phyloP scores from a whole-genome alignment of 2,888 invertebrate species.

The Molorchus minor region DNA sequence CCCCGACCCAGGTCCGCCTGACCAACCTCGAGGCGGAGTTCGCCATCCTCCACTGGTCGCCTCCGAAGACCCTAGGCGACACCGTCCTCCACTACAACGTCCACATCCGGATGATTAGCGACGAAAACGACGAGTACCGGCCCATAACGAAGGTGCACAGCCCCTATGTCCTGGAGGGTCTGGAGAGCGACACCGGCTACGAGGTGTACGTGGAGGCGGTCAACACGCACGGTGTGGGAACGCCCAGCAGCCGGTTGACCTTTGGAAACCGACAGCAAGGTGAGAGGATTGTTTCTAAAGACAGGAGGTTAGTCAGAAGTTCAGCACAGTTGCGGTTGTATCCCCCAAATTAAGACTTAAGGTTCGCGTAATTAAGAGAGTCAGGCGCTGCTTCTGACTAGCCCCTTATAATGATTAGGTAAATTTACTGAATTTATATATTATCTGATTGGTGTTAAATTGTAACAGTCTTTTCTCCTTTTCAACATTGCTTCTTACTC shows the following conservation, averaged over 20 bases:
- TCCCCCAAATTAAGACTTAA: not conserved
- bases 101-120: constrained; percentile 56
- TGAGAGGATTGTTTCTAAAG: too few relatives aligned
- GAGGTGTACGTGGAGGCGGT: constrained; percentile 83
- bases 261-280: constrained; percentile 62
- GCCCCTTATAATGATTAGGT: too few relatives aligned
- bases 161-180: constrained; percentile 78
- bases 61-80: constrained; percentile 75
- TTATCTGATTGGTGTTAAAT: too few relatives aligned
- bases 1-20: constrained; percentile 75
- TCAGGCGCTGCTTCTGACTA: too few relatives aligned
- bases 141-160: constrained; percentile 66
- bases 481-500: not conserved
- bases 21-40: constrained; percentile 80
- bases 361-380: too few relatives aligned
- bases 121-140: constrained; percentile 56
- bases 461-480: too few relatives aligned
- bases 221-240: constrained; percentile 82
- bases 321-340: not conserved
- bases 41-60: constrained; percentile 81
- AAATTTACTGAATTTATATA: too few relatives aligned
- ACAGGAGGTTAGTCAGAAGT: too few relatives aligned
- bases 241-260: constrained; percentile 77
- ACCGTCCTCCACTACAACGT: constrained; percentile 69
- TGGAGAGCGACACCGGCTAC: constrained; percentile 79